phyloP scores from a whole-genome alignment of 2,113 vertebrate species.

The Prietella phreatophila region DNA sequence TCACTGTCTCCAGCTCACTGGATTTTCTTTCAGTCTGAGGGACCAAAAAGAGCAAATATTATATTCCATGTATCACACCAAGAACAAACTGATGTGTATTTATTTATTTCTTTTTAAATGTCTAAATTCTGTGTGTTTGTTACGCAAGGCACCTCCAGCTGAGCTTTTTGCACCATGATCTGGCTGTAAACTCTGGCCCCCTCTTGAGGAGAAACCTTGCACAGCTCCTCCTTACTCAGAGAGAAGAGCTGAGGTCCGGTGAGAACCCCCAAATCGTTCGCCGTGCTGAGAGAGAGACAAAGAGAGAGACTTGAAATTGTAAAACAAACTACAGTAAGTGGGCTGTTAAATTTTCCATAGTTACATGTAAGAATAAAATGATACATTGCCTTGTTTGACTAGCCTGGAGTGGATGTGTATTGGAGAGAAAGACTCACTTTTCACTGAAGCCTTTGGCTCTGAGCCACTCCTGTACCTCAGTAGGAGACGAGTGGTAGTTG shows the following conservation, averaged over 20 bases:
- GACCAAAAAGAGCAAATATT: not conserved
- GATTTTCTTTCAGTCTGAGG: slow-evolving; percentile 62
- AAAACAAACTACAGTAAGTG: not conserved
- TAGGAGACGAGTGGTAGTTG: slow-evolving; percentile 65
- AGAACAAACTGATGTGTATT: not conserved
- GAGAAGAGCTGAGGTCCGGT: slow-evolving; percentile 74
- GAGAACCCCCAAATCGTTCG: slow-evolving; percentile 65
- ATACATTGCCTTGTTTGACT: not conserved
- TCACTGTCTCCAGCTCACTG: slow-evolving; percentile 75
- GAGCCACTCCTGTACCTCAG: slow-evolving; percentile 79
- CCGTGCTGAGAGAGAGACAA: slow-evolving; percentile 59
- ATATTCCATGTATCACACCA: not conserved
- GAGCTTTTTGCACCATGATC: slow-evolving; percentile 76
- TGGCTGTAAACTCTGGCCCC: slow-evolving; percentile 77
- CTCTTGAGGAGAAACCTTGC: slow-evolving; percentile 65
- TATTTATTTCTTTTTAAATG: not conserved
- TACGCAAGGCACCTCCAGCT: slow-evolving; percentile 71
- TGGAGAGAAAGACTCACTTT: slow-evolving; percentile 61
- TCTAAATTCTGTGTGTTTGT: not conserved
- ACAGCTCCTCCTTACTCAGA: slow-evolving; percentile 70
- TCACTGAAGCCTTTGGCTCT: slow-evolving; percentile 75
- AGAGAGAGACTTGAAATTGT: not conserved
- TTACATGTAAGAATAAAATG: not conserved
- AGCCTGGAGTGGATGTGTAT: not conserved
- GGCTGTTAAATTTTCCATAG: not conserved